Conservation (phyloP, 2,797 vertebrate species). For the Pangasius larnaudii region DNA sequence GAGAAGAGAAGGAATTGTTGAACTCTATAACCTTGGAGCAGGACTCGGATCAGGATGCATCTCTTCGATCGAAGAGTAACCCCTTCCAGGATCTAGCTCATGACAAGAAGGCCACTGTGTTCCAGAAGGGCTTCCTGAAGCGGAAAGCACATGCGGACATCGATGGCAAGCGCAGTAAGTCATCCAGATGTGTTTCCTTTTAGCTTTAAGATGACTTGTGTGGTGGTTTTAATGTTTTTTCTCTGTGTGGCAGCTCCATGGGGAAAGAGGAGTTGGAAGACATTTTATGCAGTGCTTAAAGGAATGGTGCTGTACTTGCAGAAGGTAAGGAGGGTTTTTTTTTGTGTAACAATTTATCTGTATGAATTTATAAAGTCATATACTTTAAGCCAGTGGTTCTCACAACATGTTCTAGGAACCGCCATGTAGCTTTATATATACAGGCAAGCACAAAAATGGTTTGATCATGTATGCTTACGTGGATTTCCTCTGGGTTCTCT, state of each 20-base stretch:
- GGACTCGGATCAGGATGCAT: slow-evolving; percentile 49
- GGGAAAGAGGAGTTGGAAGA: slow-evolving; percentile 93
- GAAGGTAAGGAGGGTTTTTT: slow-evolving; percentile 75
- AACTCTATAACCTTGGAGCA: slow-evolving; percentile 63
- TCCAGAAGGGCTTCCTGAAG: slow-evolving; percentile 84
- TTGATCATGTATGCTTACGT: neutral
- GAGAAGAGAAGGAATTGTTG: slow-evolving; percentile 79
- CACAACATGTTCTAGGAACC: neutral
- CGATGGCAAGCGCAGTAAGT: slow-evolving; percentile 92
- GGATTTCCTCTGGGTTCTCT: neutral
- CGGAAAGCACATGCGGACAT: slow-evolving; percentile 89
- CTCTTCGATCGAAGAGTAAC: slow-evolving; percentile 77
- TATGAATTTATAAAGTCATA: neutral
- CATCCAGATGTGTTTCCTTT: neutral
- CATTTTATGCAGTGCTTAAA: slow-evolving; percentile 82
- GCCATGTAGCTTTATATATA: neutral
- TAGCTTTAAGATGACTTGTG: neutral
- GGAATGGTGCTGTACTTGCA: slow-evolving; percentile 90
- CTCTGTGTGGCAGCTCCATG: slow-evolving; percentile 80
- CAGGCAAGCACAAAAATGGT: neutral
- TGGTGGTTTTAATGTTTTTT: neutral
- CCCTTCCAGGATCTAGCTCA: slow-evolving; percentile 82
- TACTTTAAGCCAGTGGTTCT: neutral
- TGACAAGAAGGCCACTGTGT: slow-evolving; percentile 76
- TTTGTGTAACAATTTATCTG: neutral